phyloP scores from a whole-genome alignment of 2,888 invertebrate species.

The Xestoiulus laeticollis region DNA sequence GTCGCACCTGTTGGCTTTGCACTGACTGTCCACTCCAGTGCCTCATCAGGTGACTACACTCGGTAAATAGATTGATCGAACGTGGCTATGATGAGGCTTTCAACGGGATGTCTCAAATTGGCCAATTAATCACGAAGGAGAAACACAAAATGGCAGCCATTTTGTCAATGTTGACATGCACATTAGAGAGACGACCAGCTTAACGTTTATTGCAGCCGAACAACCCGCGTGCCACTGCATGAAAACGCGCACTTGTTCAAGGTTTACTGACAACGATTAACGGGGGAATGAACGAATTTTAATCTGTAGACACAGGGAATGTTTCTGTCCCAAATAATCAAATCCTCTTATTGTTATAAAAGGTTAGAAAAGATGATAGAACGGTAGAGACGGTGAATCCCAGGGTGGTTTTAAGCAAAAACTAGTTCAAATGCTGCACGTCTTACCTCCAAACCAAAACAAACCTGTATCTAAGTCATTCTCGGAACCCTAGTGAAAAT shows the following conservation, averaged over 20 bases:
- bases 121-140: constrained; percentile 51
- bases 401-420: too few species aligned
- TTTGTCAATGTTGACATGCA: constrained; percentile 34
- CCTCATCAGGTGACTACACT: constrained; percentile 31
- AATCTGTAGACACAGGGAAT: neutral
- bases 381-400: neutral
- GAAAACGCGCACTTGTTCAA: constrained; percentile 1
- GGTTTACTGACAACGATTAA: constrained; percentile 3
- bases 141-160: constrained; percentile 29
- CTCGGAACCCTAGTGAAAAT: too few species aligned
- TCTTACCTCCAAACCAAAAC: too few species aligned
- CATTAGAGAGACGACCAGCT: neutral
- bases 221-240: neutral
- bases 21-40: constrained; percentile 48
- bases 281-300: neutral
- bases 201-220: neutral
- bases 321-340: neutral
- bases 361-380: too few species aligned
- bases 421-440: neutral
- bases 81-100: constrained; percentile 35
- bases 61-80: constrained; percentile 45
- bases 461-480: too few species aligned
- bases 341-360: neutral
- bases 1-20: constrained; percentile 52
- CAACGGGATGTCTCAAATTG: constrained; percentile 51